Conservation (phyloP, 2,113 vertebrate genomes). For the Hyperoodon ampullatus region DNA sequence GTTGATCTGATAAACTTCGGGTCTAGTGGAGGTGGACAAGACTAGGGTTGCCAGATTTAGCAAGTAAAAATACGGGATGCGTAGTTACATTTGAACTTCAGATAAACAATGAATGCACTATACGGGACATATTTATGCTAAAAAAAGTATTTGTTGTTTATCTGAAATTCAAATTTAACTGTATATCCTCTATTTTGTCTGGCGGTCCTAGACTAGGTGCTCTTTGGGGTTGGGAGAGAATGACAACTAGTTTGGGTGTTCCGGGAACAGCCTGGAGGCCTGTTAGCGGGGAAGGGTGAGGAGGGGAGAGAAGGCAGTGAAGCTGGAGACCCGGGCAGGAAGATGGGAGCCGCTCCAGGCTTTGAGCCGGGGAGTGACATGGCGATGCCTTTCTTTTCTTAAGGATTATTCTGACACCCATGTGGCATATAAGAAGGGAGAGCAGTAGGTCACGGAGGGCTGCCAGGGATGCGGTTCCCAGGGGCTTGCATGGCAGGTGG, state of each 20-base stretch:
- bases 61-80: neutral
- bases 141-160: neutral
- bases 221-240: neutral
- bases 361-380: too few species aligned
- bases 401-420: neutral
- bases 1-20: neutral
- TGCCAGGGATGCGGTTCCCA: rapidly evolving
- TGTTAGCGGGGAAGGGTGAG: too few species aligned
- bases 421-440: neutral
- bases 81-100: neutral
- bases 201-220: neutral
- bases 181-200: neutral
- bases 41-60: neutral
- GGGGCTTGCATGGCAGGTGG: rapidly evolving
- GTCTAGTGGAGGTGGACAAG: neutral
- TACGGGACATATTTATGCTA: neutral
- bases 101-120: neutral
- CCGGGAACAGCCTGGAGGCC: neutral
- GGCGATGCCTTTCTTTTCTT: neutral
- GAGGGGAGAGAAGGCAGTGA: neutral
- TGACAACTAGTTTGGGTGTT: neutral
- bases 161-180: neutral
- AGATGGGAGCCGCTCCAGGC: neutral
- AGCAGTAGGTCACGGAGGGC: neutral
- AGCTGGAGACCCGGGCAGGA: neutral